These are phyloP conservation scores for Poecilia gillii DNA, from an alignment of 2,797 vertebrate species.

Conservation along the genomic window DNA sequence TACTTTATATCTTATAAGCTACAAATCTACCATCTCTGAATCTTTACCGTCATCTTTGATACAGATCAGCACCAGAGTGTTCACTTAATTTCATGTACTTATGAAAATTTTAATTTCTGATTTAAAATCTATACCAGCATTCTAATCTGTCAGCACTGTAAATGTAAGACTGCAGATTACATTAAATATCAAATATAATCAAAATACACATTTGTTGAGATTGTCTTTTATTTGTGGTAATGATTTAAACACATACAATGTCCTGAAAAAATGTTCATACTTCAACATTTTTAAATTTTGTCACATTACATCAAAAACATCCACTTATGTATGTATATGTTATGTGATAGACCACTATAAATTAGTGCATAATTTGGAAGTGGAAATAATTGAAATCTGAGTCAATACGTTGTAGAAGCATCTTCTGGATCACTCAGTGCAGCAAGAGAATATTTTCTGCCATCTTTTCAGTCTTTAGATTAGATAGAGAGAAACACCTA, in stretches of 20 bases:
- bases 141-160: neutral
- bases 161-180: neutral
- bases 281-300: neutral
- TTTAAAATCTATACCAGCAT: neutral
- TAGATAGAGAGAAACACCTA: neutral
- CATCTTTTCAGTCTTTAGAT: neutral
- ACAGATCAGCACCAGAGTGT: neutral
- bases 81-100: neutral
- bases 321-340: neutral
- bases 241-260: neutral
- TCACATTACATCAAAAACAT: neutral
- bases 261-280: neutral
- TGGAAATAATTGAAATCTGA: neutral
- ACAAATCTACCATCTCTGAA: constrained; percentile 16
- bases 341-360: neutral
- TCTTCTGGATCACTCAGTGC: neutral
- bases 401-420: neutral
- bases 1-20: constrained; percentile 22
- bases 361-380: neutral
- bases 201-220: neutral
- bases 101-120: neutral
- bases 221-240: neutral
- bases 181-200: neutral
- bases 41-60: neutral
- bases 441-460: neutral